These are phyloP conservation scores for Aphodius sticticus DNA, from an alignment of 2,888 invertebrate species.

Conservation along the genomic window DNA sequence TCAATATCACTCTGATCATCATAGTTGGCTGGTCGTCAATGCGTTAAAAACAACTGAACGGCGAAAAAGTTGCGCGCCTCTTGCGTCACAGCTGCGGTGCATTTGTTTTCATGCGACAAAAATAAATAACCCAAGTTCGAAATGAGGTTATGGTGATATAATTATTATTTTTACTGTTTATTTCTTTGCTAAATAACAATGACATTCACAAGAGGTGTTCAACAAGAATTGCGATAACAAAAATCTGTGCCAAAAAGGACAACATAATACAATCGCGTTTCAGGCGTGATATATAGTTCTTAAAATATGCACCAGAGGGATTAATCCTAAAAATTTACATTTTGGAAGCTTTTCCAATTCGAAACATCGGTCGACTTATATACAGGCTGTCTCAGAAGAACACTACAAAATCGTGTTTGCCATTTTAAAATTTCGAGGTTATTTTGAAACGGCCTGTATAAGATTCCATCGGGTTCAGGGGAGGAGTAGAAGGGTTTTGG, in stretches of 20 bases:
- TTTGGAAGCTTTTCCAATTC: not conserved
- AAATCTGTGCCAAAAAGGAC: no score
- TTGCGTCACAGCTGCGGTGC: not conserved
- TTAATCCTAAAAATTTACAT: not conserved
- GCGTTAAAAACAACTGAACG: constrained; percentile 4
- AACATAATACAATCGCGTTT: no score
- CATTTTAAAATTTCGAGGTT: not conserved
- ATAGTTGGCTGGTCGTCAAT: not conserved
- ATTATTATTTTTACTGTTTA: not conserved
- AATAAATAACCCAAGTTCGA: not conserved
- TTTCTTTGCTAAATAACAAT: not conserved
- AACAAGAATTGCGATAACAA: no score
- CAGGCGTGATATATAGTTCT: not conserved
- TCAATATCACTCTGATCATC: not conserved
- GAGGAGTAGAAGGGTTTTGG: not conserved
- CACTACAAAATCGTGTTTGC: no score
- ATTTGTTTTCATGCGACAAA: not conserved
- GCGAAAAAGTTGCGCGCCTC: not conserved
- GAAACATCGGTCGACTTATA: not conserved
- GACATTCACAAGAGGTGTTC: not conserved
- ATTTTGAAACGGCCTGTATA: not conserved
- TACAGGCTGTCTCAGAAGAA: not conserved
- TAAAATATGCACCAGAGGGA: not conserved
- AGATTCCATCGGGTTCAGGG: not conserved
- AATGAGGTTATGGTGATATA: not conserved